Evolutionary conservation across 2,888 invertebrate species (phyloP), one percentile per base, ranked within the genome.

Genomic region (Drosophila sordidula): DNA sequence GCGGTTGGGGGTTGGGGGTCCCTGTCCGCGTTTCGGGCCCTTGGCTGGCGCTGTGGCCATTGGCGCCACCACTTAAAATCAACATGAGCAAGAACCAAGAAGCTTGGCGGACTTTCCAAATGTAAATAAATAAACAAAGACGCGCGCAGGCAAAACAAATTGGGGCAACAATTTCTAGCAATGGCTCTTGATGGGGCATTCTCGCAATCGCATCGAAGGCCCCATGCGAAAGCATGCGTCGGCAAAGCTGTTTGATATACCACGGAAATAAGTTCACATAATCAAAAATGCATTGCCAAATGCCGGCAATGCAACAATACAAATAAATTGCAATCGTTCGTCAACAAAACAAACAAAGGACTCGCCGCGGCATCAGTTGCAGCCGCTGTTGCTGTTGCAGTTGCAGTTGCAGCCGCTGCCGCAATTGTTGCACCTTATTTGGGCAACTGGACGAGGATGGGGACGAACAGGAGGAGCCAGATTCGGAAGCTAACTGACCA

Each of bases 1-100:
- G 14, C 1, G 39, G 12, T 41, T 9, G 12, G 16, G 12, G 29
- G 9, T 0, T 1, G 16, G 34, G 6, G 25, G 14, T 22, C 25
- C 8, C 46, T 36, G 50, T 44, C 41, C 22, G 38, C 11, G 14
- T 16, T n/a, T 14, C 38, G 57, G 74, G 54, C 78, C 74, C 68
- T 75, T 78, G 59, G 63, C 75, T 75, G 75, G 75, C 78, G 75
- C 75, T 75, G 75, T 71, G 76, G 77, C 79, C 69, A 76, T 75
- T 89, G 85, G 85, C 85, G 85, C 85, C 85, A 85, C 85, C 85
- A 89, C 85, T 85, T 85, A 89, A 89, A 87, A 89, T 52, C 89
- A 85, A 89, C 85, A 89, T 70, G 78, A 70, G 80, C 76, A 69
- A 66, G 57, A 41, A 52, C 55, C 78, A 58, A 71, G 71, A 74